These are phyloP conservation scores for Theristicus caerulescens DNA, from an alignment of 2,113 vertebrate species.

Conservation along the genomic window DNA sequence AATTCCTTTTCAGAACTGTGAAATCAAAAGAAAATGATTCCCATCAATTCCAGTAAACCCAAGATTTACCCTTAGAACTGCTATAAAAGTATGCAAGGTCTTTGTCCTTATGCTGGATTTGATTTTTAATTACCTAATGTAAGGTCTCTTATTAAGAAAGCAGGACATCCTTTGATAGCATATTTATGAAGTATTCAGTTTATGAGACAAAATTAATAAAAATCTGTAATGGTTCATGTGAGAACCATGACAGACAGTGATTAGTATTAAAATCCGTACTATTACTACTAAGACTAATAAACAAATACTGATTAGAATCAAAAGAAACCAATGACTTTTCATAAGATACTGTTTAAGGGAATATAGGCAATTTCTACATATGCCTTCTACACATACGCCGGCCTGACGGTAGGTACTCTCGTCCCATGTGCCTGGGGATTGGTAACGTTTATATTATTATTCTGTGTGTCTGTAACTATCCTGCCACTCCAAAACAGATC, in stretches of 20 bases:
- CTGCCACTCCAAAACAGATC: not conserved
- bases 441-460: not conserved
- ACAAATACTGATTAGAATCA: not conserved
- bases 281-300: not conserved
- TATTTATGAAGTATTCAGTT: not conserved
- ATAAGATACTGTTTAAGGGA: not conserved
- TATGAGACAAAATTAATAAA: not conserved
- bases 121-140: not conserved
- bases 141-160: not conserved
- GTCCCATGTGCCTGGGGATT: not conserved
- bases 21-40: not conserved
- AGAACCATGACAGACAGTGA: not conserved
- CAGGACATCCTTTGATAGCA: not conserved
- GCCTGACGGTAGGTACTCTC: not conserved
- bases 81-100: not conserved
- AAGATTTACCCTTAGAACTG: not conserved
- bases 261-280: not conserved
- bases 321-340: not conserved
- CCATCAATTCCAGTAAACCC: not conserved
- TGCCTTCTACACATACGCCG: accelerated
- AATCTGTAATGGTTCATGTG: not conserved
- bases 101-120: not conserved
- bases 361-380: not conserved
- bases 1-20: not conserved
- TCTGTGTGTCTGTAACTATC: not conserved